Percentiles rank a stretch among this genome's conserved stretches.
These are phyloP conservation scores for Microctonus brassicae DNA, from an alignment of 2,888 invertebrate genomes.

Conservation along the genomic window DNA sequence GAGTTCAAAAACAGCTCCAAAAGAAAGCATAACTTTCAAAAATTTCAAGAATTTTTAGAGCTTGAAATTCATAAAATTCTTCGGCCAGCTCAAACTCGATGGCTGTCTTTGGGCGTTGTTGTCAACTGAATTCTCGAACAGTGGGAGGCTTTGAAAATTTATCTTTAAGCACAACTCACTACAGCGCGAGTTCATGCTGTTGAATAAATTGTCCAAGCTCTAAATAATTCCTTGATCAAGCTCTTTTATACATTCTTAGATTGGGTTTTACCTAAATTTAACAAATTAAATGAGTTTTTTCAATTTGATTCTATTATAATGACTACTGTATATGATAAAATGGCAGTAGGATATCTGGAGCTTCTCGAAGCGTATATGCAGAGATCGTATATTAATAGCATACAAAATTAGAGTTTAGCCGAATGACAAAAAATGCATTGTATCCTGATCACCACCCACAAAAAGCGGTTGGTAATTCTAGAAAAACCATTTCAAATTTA, in stretches of 20 bases:
- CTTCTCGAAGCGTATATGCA: slow-evolving; percentile 44
- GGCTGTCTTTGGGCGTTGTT: slow-evolving; percentile 46
- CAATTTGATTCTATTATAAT: slow-evolving; percentile 22
- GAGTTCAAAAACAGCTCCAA: slow-evolving; percentile 54
- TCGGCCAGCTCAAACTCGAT: slow-evolving; percentile 51
- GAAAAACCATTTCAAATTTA: too few species aligned
- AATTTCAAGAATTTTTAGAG: too few species aligned
- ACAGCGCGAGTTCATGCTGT: not conserved
- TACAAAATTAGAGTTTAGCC: too few species aligned
- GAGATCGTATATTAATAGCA: slow-evolving; percentile 31
- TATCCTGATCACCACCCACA: too few species aligned
- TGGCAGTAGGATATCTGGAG: slow-evolving; percentile 35
- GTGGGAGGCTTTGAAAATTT: not conserved
- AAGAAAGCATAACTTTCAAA: slow-evolving; percentile 48
- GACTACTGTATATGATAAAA: slow-evolving; percentile 31
- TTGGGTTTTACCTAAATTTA: not conserved
- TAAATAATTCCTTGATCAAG: not conserved
- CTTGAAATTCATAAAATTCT: slow-evolving; percentile 55
- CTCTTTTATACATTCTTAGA: not conserved
- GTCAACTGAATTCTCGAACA: not conserved
- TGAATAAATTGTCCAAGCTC: not conserved
- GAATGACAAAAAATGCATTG: too few species aligned
- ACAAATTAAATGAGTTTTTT: not conserved
- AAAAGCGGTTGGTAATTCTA: too few species aligned
- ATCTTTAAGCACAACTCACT: not conserved